Evolutionary conservation across 2,113 vertebrate species (phyloP).

Genomic region (Cololabis saira): DNA sequence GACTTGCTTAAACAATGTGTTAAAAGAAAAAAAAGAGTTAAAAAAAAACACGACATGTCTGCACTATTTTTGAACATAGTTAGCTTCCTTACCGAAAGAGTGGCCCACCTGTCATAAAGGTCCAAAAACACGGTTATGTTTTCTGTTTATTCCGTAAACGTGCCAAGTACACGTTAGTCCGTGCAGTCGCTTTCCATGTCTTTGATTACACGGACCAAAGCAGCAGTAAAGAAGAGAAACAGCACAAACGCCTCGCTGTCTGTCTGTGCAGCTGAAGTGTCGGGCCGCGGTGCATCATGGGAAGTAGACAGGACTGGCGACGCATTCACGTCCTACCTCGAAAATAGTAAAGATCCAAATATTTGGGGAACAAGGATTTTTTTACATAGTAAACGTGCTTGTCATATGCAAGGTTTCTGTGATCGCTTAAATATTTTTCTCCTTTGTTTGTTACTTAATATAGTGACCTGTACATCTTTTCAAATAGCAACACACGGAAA

Average conservation of each 20-base stretch:
- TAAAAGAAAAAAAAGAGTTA: not conserved
- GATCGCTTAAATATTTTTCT: no score
- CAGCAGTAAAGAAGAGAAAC: not conserved
- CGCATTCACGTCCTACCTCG: not conserved
- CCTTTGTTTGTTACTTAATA: no score
- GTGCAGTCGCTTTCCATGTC: constrained; percentile 31
- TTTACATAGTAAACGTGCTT: no score
- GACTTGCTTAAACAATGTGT: no score
- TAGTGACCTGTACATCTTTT: no score
- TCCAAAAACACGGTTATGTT: not conserved
- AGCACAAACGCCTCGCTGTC: not conserved
- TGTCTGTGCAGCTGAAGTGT: not conserved
- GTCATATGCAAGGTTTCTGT: no score
- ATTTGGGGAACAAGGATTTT: no score
- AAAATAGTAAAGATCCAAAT: constrained; percentile 4
- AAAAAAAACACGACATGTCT: not conserved
- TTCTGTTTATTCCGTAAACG: not conserved
- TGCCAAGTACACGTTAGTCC: not conserved
- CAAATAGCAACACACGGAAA: no score
- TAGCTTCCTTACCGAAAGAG: constrained; percentile 54
- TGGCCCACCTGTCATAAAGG: constrained; percentile 14
- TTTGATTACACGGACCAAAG: not conserved
- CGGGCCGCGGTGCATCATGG: constrained; percentile 54
- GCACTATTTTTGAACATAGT: not conserved
- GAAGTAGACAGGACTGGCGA: constrained; percentile 1